These are phyloP conservation scores for Chondrilla cf. caribensis DNA, from an alignment of 37 sponge, comb jelly and placozoan genomes.

Conservation along the genomic window DNA sequence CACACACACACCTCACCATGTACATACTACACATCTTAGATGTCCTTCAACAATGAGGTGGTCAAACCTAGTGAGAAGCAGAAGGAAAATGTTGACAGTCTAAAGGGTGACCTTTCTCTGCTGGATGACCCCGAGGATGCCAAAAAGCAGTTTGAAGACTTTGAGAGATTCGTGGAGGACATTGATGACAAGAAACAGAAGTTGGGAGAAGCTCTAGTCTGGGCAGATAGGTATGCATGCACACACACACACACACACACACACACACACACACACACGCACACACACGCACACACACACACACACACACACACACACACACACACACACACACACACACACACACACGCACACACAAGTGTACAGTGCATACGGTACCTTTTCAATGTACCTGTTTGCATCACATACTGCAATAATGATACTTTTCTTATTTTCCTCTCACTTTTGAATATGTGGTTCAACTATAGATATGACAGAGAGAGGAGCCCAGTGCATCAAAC, in stretches of 20 bases:
- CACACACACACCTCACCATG: too few relatives aligned
- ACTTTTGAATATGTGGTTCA: too few relatives aligned
- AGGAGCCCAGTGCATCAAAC: background rate
- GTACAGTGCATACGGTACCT: too few relatives aligned
- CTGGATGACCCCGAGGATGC: background rate
- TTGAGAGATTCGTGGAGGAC: background rate
- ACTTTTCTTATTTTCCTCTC: too few relatives aligned
- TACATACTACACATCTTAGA: background rate
- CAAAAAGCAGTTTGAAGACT: background rate
- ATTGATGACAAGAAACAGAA: background rate
- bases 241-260: too few relatives aligned
- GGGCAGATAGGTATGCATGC: slow-evolving; percentile 2
- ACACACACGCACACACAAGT: too few relatives aligned
- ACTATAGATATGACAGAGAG: background rate
- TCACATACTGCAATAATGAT: too few relatives aligned
- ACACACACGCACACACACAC: too few relatives aligned
- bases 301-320: too few relatives aligned
- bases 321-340: too few relatives aligned
- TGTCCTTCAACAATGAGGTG: background rate
- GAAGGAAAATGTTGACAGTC: background rate
- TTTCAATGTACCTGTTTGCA: too few relatives aligned
- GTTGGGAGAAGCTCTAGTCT: background rate
- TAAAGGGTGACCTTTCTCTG: background rate
- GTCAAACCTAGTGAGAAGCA: background rate
- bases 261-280: too few relatives aligned